Evolutionary conservation across 1,140 invertebrate species (phyloP), one percentile per base, ranked within the genome.

Genomic region (Drosophila bipectinata): DNA sequence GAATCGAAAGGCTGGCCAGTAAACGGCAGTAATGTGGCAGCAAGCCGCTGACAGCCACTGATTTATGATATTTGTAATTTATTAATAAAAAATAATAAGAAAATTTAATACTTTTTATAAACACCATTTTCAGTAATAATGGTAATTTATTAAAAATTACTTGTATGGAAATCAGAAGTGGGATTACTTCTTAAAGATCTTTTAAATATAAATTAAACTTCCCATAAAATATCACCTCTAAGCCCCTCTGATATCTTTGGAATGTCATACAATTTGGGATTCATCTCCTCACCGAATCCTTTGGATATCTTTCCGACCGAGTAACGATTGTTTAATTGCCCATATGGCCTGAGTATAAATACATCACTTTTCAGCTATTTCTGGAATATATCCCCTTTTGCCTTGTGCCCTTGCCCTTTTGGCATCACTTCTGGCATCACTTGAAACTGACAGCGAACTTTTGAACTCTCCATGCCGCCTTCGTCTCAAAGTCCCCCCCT

Each of bases 21-120:
- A 44, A 62, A 21, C 28, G 67, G 30, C 34, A 30, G 34, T 26
- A 45, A 41, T 58, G 28, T 68, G 44, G 66, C 60, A 54, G 71
- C 79, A 71, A 58, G 66, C 72, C 77, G 57, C 63, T 57, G 72
- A 69, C 72, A 37, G 55, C 53, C 14, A 48, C 74, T 85, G 81
- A 85, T 85, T 85, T 85, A 87, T 85, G 74, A 75, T 85, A 61
- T 87, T 81, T 81, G 74, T 54, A 62, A 87, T 87, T 81, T 81
- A 78, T 85, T 74, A 87, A 72, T 53, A 77, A 55, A 71, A 67
- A 58, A 72, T 62, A 69, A 62, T 62, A 69, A 62, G 54, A 56
- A 74, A 72, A 56, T 54, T 62, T 58, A 85, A 74, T 67, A 26
- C 57, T 32, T 67, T 72, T 67, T 12, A 72, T 68, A 84, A 76